Conservation (phyloP, 2,888 invertebrate genomes). For the Caprella mutica region DNA sequence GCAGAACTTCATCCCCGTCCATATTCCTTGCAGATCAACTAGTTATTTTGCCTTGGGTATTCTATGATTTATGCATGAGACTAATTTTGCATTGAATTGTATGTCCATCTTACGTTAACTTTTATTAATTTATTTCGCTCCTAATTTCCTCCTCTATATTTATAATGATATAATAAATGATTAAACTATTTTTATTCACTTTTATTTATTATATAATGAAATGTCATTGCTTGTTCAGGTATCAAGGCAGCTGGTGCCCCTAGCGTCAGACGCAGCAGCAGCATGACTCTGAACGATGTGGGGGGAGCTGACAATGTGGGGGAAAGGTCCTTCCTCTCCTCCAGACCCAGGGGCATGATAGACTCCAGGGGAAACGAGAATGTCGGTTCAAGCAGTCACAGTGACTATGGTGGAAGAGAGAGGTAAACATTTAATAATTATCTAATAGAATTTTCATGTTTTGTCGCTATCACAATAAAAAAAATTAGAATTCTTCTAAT, state of each 20-base stretch:
- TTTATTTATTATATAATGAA: too few species aligned
- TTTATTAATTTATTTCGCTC: too few species aligned
- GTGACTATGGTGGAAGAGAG: slow-evolving; percentile 32
- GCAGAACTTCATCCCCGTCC: too few species aligned
- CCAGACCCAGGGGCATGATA: slow-evolving; percentile 13
- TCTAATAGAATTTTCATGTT: background rate
- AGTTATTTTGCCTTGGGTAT: too few species aligned
- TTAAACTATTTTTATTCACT: too few species aligned
- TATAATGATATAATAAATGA: too few species aligned
- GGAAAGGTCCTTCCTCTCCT: background rate
- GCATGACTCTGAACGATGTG: slow-evolving; percentile 33
- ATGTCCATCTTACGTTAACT: too few species aligned
- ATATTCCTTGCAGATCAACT: too few species aligned
- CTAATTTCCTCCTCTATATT: too few species aligned
- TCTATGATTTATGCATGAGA: too few species aligned
- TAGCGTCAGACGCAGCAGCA: slow-evolving; percentile 28
- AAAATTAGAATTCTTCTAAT: background rate
- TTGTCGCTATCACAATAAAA: background rate
- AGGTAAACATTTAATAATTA: slow-evolving; percentile 12
- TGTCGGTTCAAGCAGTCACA: slow-evolving; percentile 27
- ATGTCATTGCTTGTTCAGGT: too few species aligned
- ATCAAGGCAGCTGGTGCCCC: slow-evolving; percentile 29
- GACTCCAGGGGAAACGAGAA: slow-evolving; percentile 19
- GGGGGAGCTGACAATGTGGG: slow-evolving; percentile 2
- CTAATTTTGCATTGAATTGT: too few species aligned